Percentiles rank a stretch among this genome's conserved stretches.
Evolutionary conservation across 2,113 vertebrate genomes (phyloP).

Genomic region (Corythoichthys intestinalis): DNA sequence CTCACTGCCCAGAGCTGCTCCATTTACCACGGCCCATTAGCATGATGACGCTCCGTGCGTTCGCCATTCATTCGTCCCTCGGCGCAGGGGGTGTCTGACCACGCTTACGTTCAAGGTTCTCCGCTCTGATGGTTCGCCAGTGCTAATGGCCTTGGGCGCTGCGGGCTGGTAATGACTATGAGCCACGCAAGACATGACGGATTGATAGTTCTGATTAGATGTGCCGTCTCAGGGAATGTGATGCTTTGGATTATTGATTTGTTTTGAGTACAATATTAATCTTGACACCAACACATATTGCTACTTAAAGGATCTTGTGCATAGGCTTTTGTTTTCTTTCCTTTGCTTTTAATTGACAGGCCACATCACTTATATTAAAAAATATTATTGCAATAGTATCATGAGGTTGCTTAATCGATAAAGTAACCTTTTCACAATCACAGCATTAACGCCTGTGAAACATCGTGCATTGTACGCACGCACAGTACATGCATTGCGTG

Average conservation of each 20-base stretch:
- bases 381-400: slow-evolving; percentile 2
- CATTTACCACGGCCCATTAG: slow-evolving; percentile 77
- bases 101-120: slow-evolving; percentile 50
- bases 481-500: slow-evolving; percentile 24
- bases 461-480: slow-evolving; percentile 10
- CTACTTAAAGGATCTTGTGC: slow-evolving; percentile 15
- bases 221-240: slow-evolving; percentile 44
- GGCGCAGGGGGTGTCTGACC: slow-evolving; percentile 50
- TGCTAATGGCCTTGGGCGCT: slow-evolving; percentile 49
- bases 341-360: slow-evolving; percentile 40
- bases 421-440: slow-evolving; percentile 4
- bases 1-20: slow-evolving; percentile 45
- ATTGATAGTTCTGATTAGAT: slow-evolving; percentile 71
- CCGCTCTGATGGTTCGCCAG: slow-evolving; percentile 48
- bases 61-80: slow-evolving; percentile 55
- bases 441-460: slow-evolving; percentile 5
- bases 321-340: slow-evolving; percentile 30
- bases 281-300: slow-evolving; percentile 40
- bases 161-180: slow-evolving; percentile 55
- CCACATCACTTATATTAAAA: slow-evolving; percentile 10
- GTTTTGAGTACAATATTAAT: slow-evolving; percentile 53
- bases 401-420: slow-evolving; percentile 15
- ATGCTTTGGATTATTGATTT: slow-evolving; percentile 64
- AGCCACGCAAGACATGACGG: slow-evolving; percentile 39
- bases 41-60: slow-evolving; percentile 57